Conservation (phyloP, 1,140 invertebrate species). For the Lerema accius region DNA sequence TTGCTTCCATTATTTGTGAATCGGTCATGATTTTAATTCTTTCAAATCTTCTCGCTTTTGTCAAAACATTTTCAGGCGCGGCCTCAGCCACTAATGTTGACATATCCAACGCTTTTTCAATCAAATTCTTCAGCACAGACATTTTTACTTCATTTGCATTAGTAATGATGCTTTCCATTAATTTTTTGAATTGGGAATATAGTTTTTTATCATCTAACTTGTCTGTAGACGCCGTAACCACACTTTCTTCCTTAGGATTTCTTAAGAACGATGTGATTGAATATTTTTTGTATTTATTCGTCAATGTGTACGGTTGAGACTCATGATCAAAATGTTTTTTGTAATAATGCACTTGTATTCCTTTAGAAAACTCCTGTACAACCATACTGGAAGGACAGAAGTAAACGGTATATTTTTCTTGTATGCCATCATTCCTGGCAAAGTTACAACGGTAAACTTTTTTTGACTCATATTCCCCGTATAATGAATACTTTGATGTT, state of each 20-base stretch:
- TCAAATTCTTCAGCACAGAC: constrained; percentile 42
- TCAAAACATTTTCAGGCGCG: no score
- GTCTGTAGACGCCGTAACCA: not conserved
- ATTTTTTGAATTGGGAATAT: constrained; percentile 53
- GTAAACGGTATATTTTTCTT: not conserved
- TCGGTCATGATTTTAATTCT: no score
- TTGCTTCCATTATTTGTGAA: constrained; percentile 33
- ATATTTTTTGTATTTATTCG: constrained; percentile 49
- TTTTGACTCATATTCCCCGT: constrained; percentile 45
- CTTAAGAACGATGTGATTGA: constrained; percentile 42
- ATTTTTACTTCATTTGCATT: constrained; percentile 50
- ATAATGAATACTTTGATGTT: constrained; percentile 35
- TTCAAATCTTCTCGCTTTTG: no score
- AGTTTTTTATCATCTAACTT: constrained; percentile 43
- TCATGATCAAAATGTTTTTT: constrained; percentile 50
- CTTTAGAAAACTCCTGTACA: constrained; percentile 50
- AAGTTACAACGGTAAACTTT: constrained; percentile 48
- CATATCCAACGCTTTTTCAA: constrained; percentile 62
- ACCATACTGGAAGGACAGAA: constrained; percentile 56
- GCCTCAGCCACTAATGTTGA: constrained; percentile 44
- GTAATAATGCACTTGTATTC: constrained; percentile 55
- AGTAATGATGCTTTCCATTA: constrained; percentile 52
- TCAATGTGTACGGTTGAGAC: constrained; percentile 29
- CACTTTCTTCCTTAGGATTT: not conserved
- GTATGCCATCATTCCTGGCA: not conserved